phyloP scores from a whole-genome alignment of 2,797 vertebrate genomes.

The Silurus aristotelis region DNA sequence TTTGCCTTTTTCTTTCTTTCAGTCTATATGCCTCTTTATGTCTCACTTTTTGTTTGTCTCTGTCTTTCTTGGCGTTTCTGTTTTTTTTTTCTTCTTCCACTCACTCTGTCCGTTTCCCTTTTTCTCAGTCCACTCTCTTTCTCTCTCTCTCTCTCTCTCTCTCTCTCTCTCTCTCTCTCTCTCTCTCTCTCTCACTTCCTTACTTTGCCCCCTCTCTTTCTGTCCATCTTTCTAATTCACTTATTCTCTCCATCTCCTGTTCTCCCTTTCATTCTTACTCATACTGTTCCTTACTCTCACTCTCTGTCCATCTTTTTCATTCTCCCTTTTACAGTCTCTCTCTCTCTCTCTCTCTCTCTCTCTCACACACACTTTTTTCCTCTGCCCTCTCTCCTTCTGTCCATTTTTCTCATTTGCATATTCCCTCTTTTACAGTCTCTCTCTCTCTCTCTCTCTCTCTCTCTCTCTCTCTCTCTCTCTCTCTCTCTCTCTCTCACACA shows the following conservation, averaged over 20 bases:
- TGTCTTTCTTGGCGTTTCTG: fast-evolving
- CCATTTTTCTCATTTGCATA: no score
- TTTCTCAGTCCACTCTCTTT: not conserved
- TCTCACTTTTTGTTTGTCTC: not conserved
- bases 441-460: not conserved
- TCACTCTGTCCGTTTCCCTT: not conserved
- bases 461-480: not conserved
- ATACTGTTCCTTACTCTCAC: not conserved
- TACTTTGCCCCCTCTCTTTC: not conserved
- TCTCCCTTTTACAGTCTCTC: no score
- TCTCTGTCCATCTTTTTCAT: not conserved
- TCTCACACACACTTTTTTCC: not conserved
- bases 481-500: not conserved
- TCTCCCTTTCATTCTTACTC: not conserved
- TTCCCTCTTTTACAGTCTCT: not conserved
- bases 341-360: no score
- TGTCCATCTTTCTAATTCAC: not conserved
- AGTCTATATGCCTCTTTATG: not conserved
- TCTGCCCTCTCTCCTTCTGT: no score
- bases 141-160: not conserved
- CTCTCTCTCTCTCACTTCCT: not conserved
- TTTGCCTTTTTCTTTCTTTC: not conserved
- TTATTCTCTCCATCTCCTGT: not conserved
- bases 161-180: not conserved
- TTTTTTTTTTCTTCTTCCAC: no score